Base-by-base conservation (phyloP, 2,888 invertebrate species). In the Podotricha telesiphe region DNA sequence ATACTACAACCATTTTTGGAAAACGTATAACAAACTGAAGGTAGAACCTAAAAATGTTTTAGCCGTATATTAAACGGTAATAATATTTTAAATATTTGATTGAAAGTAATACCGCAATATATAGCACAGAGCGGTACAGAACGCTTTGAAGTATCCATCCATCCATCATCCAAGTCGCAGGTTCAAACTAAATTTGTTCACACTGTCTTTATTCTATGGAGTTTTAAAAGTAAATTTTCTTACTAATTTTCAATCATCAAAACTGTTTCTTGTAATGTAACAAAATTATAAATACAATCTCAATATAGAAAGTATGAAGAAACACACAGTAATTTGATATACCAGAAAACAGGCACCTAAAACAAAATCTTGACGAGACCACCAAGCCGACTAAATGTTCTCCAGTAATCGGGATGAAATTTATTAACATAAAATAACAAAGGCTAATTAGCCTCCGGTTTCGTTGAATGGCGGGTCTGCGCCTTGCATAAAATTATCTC, bases 361-460 rank as follows among this genome's bases (percentile, higher is more conserved):
- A 42, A 13, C n/a, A 22, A 42, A 58, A 28, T 59, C 50, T 34
- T 42, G 42, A 55, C 55, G 15, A 42, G 40, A 61, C 61, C 73
- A 77, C 77, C 77, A 77, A 79, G 75, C 78, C 70, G 73, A 69
- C 69, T 70, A 70, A 70, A 71, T 68, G 74, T 73, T 76, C 74
- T 68, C 64, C 73, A 75, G 79, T 80, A 84, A 84, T 84, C 85
- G 80, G 78, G 82, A 80, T 79, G 82, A 84, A 86, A 83, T 87
- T 85, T 86, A 91, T 92, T 92, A 91, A 85, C 92, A 91, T 92
- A 92, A 85, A 92, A 91, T 89, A 92, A 92, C 92, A 92, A 85
- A 86, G 83, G 82, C 83, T 91, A 91, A 93, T 92, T 89, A 91
- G 84, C 80, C 79, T 75, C 79, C 76, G 80, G 77, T 78, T 77